Evolutionary conservation across 2,888 invertebrate genomes (phyloP), one percentile per base, ranked within the genome.

Genomic region (Oscheius onirici): DNA sequence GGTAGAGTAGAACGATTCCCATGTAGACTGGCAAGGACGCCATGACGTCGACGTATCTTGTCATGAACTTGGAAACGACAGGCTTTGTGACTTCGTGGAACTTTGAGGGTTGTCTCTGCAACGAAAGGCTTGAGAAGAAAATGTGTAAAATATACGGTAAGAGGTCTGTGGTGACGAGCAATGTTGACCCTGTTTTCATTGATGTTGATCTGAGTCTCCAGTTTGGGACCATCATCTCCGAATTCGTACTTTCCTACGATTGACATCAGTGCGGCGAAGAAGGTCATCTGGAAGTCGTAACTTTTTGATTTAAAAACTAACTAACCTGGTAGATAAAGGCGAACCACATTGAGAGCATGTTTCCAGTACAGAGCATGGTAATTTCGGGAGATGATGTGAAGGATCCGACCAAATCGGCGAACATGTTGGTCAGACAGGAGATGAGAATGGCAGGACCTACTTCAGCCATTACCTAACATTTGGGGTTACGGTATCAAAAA

Each of bases 11-110:
- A 17, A 85, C 80, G 13, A 83, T 76, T 13, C 75, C 58, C 13
- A 80, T 71, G 41, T 84, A 85, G 28, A 86, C 84, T 6, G 77
- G 24, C 10, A 78, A 74, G 22, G 76, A 79, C 6, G 78, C 76
- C 78, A 82, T 82, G 10, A 78, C 28, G 58, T 79, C 71, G 10
- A 80, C 80, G 69, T 82, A 82, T 57, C 76, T 70, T 28, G 73
- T 75, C 17, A 80, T 74, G 61, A 80, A 77, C 24, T 78, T 76
- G 57, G 80, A 78, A 70, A 85, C 81, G 55, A 82, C 77, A 15
- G 86, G 84, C 63, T 86, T 84, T 13, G 86, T 84, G 46, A 75
- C 74, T 65, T 86, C 85, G 75, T 86, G 85, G 81, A 86, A 86
- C 69, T 86, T 86, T 24, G 83, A 82, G 8, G 82, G 81, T 61